Evolutionary conservation across 2,113 vertebrate genomes (phyloP), one percentile per base, ranked within the genome.

Genomic region (Pterocles gutturalis): DNA sequence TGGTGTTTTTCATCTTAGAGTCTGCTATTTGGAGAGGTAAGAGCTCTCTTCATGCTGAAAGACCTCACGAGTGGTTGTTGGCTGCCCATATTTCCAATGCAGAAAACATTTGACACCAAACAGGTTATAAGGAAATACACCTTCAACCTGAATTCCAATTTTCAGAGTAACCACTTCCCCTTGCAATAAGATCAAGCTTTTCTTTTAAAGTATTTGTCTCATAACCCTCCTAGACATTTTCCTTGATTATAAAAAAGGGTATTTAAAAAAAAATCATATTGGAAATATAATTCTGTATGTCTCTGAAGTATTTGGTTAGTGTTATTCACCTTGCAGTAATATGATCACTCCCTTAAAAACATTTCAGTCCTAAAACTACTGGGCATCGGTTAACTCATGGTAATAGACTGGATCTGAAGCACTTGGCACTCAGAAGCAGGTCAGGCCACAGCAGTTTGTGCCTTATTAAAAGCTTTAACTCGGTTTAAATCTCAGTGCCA

Each of bases 381-480:
- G 43, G 60, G 33, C 43, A 62, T 80, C 1, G 2, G 3, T 62
- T 83, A 60, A 67, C 46, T 95, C 13, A 1, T 36, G 55, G 55
- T 62, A 53, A 55, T 57, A 78, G 41, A 57, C 26, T 53, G 48
- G 31, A 54, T 86, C 67, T 62, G 67, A 95, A 91, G 67, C 46
- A n/a, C 43, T 83, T 86, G 71, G 54, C 33, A 33, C 67, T 92
- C 6, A 1, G 55, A 75, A 94, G 72, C 69, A 82, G 81, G 69
- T 96, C 84, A 94, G n/a, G 65, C 53, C 75, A 33, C 4, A 9
- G 90, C 49, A 90, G 53, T 91, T 79, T 72, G 81, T 94, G 62
- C 70, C 45, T 91, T 96, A 69, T 69, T 90, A 85, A 89, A 94
- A 84, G 84, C 91, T 91, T 92, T 80, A 83, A 65, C 67, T 78